Percentiles rank a stretch among this genome's conserved stretches.
phyloP scores from a whole-genome alignment of 2,797 vertebrate genomes.

The Eulemur mongoz region DNA sequence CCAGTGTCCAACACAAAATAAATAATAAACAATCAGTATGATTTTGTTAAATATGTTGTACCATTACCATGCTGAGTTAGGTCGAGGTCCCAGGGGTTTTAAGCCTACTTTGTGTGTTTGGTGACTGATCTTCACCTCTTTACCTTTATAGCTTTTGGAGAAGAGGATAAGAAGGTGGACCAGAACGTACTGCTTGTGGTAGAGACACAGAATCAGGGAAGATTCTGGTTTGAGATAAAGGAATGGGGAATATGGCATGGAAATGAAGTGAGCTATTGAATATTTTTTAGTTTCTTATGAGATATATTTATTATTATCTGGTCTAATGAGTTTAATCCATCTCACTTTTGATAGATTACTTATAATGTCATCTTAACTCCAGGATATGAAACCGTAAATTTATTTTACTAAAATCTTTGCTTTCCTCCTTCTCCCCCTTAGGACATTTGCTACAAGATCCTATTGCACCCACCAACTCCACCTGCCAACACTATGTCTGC shows the following conservation, averaged over 20 bases:
- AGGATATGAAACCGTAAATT: conserved; percentile 53
- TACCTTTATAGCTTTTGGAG: conserved; percentile 9
- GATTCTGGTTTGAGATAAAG: conserved; percentile 58
- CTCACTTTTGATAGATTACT: conserved; percentile 45
- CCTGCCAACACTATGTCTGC: conserved; percentile 99
- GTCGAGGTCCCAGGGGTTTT: conserved; percentile 14
- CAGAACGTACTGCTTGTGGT: conserved; percentile 11
- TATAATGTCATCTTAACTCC: conserved; percentile 77
- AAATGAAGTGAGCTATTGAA: conserved; percentile 39
- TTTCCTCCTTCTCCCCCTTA: conserved; percentile 78
- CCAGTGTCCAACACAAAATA: background rate
- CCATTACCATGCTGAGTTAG: background rate
- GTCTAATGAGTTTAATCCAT: conserved; percentile 41
- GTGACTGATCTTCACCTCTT: background rate
- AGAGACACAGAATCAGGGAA: conserved; percentile 24
- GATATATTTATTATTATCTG: background rate
- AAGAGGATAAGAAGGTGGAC: background rate
- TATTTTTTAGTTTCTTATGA: background rate
- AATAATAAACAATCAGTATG: background rate
- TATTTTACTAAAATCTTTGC: conserved; percentile 72
- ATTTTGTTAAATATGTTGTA: background rate
- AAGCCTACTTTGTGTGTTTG: conserved; percentile 10
- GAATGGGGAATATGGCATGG: conserved; percentile 14
- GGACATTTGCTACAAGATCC: conserved; percentile 98
- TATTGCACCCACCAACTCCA: conserved; percentile 97